Base-by-base conservation (phyloP, 2,888 invertebrate genomes). In the Diarsia dahlii region DNA sequence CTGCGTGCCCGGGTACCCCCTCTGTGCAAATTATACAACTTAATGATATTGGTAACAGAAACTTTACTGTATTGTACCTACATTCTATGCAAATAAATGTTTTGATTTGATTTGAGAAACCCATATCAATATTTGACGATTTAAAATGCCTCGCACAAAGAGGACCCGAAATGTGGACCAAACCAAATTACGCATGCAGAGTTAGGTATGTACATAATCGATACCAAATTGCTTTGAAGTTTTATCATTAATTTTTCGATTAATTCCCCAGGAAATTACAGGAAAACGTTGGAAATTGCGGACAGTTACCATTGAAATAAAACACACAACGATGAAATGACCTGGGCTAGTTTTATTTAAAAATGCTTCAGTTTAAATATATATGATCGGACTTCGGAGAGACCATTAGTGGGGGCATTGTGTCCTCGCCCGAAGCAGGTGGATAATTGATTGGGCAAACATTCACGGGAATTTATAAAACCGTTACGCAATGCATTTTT, bases 401-500 rank as follows among this genome's bases (percentile, higher is more conserved):
- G 81, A 72, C 80, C 78, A 87, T 81, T 86, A 87, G 75, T 78
- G 66, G 48, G 63, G 66, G 48, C 89, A 91, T 89, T 87, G 88
- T 95, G 94, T 95, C 95, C 95, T 88, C 89, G 90, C 91, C 94
- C 90, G 87, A 87, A 89, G 86, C 95, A 95, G 95, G 95, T 95
- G 92, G 93, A 95, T 95, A 95, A 95, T 95, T 96, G 95, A 96
- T 96, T 93, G 94, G 92, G 92, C 94, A 95, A 95, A 95, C 95
- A 94, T 93, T 89, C 86, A 89, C 88, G 88, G 88, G 92, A 94
- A 95, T 95, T 93, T 93, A 93, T 92, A 93, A 94, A 95, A 95
- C 94, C 94, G 95, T 96, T 96, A 96, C 95, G 96, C 96, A 96
- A 96, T 96, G 96, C 96, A 96, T 96, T 96, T 96, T 96, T 96